Percentiles rank a stretch among this genome's conserved stretches.
These are phyloP conservation scores for Gambusia holbrooki DNA, from an alignment of 2,113 vertebrate species.

Conservation along the genomic window DNA sequence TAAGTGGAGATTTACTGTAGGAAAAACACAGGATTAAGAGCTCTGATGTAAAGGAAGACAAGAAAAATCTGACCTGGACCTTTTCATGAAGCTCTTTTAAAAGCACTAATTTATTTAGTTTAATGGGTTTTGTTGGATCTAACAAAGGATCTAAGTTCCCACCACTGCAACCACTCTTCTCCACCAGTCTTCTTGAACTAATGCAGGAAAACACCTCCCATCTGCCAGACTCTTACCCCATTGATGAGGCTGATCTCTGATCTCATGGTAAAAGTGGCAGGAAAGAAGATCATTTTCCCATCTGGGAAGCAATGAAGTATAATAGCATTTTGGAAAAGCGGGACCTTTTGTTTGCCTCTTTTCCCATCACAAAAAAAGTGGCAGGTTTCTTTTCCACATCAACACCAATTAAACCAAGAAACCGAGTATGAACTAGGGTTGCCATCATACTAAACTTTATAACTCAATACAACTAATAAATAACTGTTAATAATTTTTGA, in stretches of 20 bases:
- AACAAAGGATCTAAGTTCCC: not conserved
- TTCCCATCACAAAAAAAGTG: not conserved
- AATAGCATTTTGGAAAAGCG: constrained; percentile 8
- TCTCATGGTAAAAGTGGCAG: constrained; percentile 3
- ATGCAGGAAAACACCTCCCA: not conserved
- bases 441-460: not conserved
- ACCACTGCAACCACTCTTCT: not conserved
- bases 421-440: not conserved
- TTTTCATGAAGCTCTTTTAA: not conserved
- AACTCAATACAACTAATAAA: not conserved
- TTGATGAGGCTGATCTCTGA: constrained; percentile 29
- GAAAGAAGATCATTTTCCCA: constrained; percentile 1
- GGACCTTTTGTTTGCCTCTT: not conserved
- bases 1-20: not conserved
- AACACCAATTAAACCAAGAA: not conserved
- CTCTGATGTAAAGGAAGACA: not conserved
- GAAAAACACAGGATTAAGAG: not conserved
- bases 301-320: constrained; percentile 30
- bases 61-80: not conserved
- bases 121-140: not conserved
- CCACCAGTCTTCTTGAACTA: constrained; percentile 15
- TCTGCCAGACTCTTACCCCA: constrained; percentile 22
- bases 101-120: not conserved
- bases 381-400: not conserved
- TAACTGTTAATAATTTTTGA: not conserved